These are phyloP conservation scores for Matsumyia berberina DNA, from an alignment of 2,888 invertebrate genomes.

Conservation along the genomic window DNA sequence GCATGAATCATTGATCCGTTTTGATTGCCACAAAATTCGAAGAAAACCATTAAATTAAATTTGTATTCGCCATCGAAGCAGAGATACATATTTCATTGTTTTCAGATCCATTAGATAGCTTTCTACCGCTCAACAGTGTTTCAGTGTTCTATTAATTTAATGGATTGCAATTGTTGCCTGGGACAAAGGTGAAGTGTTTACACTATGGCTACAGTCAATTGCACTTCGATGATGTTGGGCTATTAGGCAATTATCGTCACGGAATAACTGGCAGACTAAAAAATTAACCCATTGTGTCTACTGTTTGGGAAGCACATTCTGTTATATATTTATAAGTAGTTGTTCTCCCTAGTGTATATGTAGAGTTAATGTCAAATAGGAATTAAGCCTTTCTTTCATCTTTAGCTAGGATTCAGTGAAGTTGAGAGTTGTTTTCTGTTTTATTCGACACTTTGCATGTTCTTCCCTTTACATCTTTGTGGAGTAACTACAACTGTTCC, in stretches of 20 bases:
- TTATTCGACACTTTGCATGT: too few species aligned
- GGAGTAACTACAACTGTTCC: too few species aligned
- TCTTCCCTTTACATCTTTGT: too few species aligned
- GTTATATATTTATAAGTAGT: too few species aligned
- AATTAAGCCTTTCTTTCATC: too few species aligned
- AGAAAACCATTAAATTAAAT: slow-evolving; percentile 2
- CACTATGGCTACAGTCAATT: slow-evolving; percentile 19
- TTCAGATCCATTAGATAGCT: slow-evolving; percentile 38
- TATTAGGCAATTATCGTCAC: slow-evolving; percentile 65
- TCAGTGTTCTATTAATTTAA: slow-evolving; percentile 57
- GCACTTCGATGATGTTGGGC: slow-evolving; percentile 38
- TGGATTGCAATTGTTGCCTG: slow-evolving; percentile 44
- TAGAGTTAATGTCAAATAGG: too few species aligned
- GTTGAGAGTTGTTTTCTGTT: too few species aligned
- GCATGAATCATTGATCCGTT: not conserved
- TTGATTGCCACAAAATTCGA: not conserved
- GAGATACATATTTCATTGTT: slow-evolving; percentile 5
- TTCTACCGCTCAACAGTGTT: slow-evolving; percentile 24
- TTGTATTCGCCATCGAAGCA: not conserved
- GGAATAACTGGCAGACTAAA: slow-evolving; percentile 19
- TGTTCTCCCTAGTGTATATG: too few species aligned
- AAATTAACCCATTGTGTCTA: slow-evolving; percentile 1
- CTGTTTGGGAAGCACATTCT: not conserved
- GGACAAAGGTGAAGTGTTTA: slow-evolving; percentile 27
- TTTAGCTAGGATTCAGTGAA: too few species aligned